phyloP scores from a whole-genome alignment of 2,797 vertebrate genomes.

The Betta splendens region DNA sequence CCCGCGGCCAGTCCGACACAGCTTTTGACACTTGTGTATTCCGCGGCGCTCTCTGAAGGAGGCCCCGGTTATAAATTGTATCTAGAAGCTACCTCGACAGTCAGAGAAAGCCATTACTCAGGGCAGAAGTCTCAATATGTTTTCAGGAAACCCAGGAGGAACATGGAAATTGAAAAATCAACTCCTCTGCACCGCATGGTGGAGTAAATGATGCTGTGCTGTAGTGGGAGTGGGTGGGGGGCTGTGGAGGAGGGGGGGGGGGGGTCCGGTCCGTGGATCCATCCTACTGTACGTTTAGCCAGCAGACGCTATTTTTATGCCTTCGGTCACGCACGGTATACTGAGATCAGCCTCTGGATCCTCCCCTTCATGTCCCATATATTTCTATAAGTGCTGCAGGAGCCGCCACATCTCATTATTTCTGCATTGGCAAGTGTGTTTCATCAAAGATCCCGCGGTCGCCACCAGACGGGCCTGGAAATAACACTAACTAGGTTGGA shows the following conservation, averaged over 20 bases:
- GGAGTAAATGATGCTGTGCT: constrained; percentile 67
- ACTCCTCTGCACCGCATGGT: constrained; percentile 35
- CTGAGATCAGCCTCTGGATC: constrained; percentile 8
- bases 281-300: constrained; percentile 40
- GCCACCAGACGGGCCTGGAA: neutral
- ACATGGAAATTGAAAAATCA: constrained; percentile 70
- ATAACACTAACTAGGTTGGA: constrained; percentile 7
- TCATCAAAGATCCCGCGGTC: neutral
- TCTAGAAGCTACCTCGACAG: constrained; percentile 49
- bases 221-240: constrained; percentile 23
- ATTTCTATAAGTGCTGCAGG: constrained; percentile 1
- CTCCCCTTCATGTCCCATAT: constrained; percentile 14
- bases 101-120: constrained; percentile 61
- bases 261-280: constrained; percentile 39
- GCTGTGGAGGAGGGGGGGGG: neutral
- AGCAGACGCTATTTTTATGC: constrained; percentile 51
- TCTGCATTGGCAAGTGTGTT: constrained; percentile 2
- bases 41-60: constrained; percentile 42
- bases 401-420: constrained; percentile 23
- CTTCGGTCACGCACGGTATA: constrained; percentile 26
- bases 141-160: constrained; percentile 64
- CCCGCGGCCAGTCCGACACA: constrained; percentile 36
- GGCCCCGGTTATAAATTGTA: constrained; percentile 56
- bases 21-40: constrained; percentile 52
- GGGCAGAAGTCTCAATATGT: constrained; percentile 62